phyloP scores from a whole-genome alignment of 1,140 invertebrate species.

The Halyomorpha halys region DNA sequence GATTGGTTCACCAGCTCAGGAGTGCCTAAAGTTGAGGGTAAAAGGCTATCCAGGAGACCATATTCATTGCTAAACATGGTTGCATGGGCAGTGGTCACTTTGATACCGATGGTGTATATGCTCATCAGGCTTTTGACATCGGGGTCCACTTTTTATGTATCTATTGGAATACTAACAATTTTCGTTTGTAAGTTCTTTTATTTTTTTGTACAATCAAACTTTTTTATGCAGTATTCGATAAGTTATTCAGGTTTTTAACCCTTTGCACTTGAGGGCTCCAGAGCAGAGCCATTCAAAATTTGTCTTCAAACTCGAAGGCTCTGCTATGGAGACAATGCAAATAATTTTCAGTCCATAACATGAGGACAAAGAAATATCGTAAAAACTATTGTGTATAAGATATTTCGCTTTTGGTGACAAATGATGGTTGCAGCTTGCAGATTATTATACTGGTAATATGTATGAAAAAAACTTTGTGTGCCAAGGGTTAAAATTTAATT shows the following conservation, averaged over 20 bases:
- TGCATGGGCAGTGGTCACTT: constrained; percentile 52
- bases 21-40: constrained; percentile 47
- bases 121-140: constrained; percentile 55
- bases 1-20: constrained; percentile 69
- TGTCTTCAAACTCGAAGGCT: too few relatives aligned
- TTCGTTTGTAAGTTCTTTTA: constrained; percentile 52
- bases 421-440: too few relatives aligned
- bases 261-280: too few relatives aligned
- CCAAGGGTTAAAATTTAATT: too few relatives aligned
- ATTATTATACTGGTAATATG: too few relatives aligned
- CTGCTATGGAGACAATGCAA: too few relatives aligned
- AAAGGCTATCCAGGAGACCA: constrained; percentile 45
- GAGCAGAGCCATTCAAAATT: too few relatives aligned
- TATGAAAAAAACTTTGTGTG: too few relatives aligned
- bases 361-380: too few relatives aligned
- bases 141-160: constrained; percentile 60
- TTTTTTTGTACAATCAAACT: background rate
- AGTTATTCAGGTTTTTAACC: background rate
- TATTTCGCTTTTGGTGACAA: too few relatives aligned
- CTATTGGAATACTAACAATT: constrained; percentile 53
- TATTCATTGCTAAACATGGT: constrained; percentile 58
- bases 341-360: too few relatives aligned
- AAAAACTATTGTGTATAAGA: too few relatives aligned
- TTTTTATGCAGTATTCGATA: background rate
- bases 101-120: constrained; percentile 60